Evolutionary conservation across 2,113 vertebrate species (phyloP).

Genomic region (Galemys pyrenaicus): DNA sequence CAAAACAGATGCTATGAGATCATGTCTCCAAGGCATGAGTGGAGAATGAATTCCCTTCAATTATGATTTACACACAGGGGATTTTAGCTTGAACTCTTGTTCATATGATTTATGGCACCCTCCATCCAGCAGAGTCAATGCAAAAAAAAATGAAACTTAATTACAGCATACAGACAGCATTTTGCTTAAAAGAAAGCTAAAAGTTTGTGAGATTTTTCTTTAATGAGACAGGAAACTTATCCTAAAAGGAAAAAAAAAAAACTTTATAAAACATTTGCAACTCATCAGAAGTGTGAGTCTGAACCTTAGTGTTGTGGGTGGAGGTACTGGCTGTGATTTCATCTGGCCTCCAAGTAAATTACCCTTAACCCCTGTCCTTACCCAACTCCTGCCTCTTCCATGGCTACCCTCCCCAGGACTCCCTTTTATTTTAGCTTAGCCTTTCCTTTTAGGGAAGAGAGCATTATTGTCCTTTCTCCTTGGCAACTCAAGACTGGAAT

Average conservation of each 20-base stretch:
- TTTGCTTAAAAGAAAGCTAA: slow-evolving; percentile 72
- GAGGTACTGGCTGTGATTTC: not conserved
- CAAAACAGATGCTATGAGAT: slow-evolving; percentile 80
- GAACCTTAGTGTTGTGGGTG: not conserved
- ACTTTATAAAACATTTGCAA: slow-evolving; percentile 50
- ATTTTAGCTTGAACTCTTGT: slow-evolving; percentile 77
- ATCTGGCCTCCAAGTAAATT: not conserved
- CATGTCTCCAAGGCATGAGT: slow-evolving; percentile 76
- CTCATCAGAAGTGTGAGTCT: slow-evolving; percentile 33
- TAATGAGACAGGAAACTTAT: slow-evolving; percentile 53
- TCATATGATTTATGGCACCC: slow-evolving; percentile 76
- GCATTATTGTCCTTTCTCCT: slow-evolving; percentile 41
- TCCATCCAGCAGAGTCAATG: slow-evolving; percentile 67
- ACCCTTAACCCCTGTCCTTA: not conserved
- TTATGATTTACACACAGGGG: slow-evolving; percentile 69
- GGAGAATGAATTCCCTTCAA: slow-evolving; percentile 78
- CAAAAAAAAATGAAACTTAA: slow-evolving; percentile 68
- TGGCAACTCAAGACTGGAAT: slow-evolving; percentile 51
- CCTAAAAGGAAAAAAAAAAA: not conserved
- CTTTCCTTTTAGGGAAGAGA: slow-evolving; percentile 26
- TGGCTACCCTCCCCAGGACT: not conserved
- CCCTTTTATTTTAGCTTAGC: slow-evolving; percentile 44
- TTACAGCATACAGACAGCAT: slow-evolving; percentile 70
- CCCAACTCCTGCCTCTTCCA: not conserved
- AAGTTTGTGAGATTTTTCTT: slow-evolving; percentile 47